Base-by-base conservation (phyloP, 2,113 vertebrate species). In the Phodopus roborovskii region DNA sequence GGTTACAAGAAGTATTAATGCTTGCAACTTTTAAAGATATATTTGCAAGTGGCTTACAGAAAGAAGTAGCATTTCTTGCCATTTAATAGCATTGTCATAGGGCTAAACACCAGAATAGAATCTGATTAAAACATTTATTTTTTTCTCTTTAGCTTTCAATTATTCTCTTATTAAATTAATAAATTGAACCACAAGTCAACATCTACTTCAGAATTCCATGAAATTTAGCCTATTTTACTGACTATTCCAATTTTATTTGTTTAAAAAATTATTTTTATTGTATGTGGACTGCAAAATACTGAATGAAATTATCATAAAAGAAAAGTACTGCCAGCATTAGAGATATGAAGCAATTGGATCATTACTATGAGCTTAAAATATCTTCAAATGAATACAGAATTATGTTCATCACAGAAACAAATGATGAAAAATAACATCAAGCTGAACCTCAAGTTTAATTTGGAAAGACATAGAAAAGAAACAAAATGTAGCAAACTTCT, bases 301-400 rank as follows among this genome's bases (percentile, higher is more conserved):
- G 93, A 97, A 97, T 97, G 97, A 95, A 97, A 97, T 96, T 97
- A 95, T 30, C 78, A 93, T 97, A 71, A 97, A 97, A 97, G 60
- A n/a, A 87, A 96, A 97, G 45, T 88, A 77, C 39, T 78, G 50
- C 83, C 95, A 97, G 83, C 64, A 95, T 96, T 81, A 96, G 78
- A 96, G 88, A 96, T 88, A 97, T 97, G 85, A 97, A 96, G 56
- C 95, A 97, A 97, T 94, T 96, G 94, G 94, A 95, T 94, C 88
- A 96, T 96, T 95, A 53, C 45, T 92, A 28, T 81, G 64, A 97
- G 70, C 45, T 95, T 92, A 94, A 97, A 97, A 96, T 96, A 91
- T 75, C 62, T 92, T 92, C 94, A 95, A 89, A 96, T 97, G 94
- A 96, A 68, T 36, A 88, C 81, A 78, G 91, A 94, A 3, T 94